A percentile compares a stretch with the other conserved stretches of the same genome.
Evolutionary conservation across 2,113 vertebrate genomes (phyloP).

Genomic region (Tyto alba): DNA sequence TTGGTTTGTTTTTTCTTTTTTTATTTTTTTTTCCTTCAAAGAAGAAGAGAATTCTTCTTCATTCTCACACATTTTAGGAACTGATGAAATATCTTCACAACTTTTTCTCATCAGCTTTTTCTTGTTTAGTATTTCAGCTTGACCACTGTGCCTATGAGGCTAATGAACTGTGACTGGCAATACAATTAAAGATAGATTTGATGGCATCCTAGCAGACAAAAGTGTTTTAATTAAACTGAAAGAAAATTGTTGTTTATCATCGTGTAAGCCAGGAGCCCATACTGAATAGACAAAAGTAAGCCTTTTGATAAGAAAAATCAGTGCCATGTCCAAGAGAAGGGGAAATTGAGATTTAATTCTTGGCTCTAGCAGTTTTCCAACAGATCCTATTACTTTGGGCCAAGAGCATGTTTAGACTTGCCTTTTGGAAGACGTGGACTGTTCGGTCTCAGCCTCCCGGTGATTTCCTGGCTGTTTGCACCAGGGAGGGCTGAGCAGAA

Average conservation of each 20-base stretch:
- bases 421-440: neutral
- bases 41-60: neutral
- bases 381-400: neutral
- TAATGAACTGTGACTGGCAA: neutral
- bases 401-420: neutral
- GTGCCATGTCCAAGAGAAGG: neutral
- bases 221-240: slow-evolving; percentile 33
- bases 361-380: neutral
- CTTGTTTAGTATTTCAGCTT: neutral
- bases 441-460: neutral
- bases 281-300: neutral
- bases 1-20: neutral
- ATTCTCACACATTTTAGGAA: neutral
- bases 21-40: neutral
- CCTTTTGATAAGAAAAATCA: neutral
- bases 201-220: neutral
- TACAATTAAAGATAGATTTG: slow-evolving; percentile 16
- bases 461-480: neutral
- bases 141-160: neutral
- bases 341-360: neutral
- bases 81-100: neutral
- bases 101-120: neutral
- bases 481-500: neutral
- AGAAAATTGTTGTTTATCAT: neutral
- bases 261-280: neutral